Evolutionary conservation across 2,888 invertebrate genomes (phyloP).

Genomic region (Trachelus stipa): DNA sequence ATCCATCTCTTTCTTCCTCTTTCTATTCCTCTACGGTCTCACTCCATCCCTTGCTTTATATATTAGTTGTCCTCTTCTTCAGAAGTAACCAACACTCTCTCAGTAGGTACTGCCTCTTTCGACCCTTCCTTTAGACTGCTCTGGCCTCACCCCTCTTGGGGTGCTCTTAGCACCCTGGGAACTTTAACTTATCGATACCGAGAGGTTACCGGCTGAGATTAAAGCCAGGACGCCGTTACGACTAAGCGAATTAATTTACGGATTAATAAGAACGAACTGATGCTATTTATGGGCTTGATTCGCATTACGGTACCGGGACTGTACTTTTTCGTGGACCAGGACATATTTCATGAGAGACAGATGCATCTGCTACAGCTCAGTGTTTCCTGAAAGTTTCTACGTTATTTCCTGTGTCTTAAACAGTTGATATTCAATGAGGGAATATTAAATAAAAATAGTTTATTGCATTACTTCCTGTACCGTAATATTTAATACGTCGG

Average conservation of each 20-base stretch:
- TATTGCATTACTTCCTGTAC: too few relatives aligned
- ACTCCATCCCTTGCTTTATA: neutral
- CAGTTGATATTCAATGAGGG: too few relatives aligned
- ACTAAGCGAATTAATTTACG: constrained; percentile 39
- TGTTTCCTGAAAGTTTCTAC: neutral
- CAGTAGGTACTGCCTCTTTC: constrained; percentile 9
- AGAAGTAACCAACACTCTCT: constrained; percentile 17
- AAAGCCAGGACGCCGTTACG: constrained; percentile 16
- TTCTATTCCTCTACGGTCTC: neutral
- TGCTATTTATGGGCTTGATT: constrained; percentile 37
- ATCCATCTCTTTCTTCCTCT: neutral
- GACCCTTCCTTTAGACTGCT: constrained; percentile 1
- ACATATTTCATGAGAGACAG: neutral
- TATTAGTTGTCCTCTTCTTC: neutral
- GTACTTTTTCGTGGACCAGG: neutral
- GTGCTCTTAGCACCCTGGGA: neutral
- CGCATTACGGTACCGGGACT: constrained; percentile 10
- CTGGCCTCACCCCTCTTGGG: neutral
- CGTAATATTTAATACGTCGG: too few relatives aligned
- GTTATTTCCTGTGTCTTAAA: neutral
- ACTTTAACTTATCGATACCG: constrained; percentile 27
- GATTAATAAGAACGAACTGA: constrained; percentile 39
- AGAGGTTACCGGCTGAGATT: constrained; percentile 30
- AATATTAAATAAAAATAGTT: too few relatives aligned
- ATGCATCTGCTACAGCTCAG: neutral